phyloP scores from a whole-genome alignment of 2,888 invertebrate genomes.

The Phengaris arion region DNA sequence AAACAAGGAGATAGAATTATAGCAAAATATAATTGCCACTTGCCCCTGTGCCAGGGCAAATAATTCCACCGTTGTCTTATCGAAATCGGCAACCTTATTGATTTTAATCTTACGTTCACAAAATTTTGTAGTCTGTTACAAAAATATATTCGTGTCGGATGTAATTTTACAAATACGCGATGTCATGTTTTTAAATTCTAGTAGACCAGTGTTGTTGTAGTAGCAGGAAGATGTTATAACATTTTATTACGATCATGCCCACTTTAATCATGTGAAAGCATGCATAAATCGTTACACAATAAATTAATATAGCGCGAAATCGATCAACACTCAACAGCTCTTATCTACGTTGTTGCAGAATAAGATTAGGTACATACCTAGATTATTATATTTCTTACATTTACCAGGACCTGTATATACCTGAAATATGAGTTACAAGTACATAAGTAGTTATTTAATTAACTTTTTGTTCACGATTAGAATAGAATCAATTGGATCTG shows the following conservation, averaged over 20 bases:
- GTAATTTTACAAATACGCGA: not conserved
- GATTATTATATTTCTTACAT: too few species aligned
- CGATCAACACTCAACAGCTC: not conserved
- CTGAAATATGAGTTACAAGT: too few species aligned
- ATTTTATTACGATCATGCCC: constrained; percentile 3
- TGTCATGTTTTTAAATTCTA: not conserved
- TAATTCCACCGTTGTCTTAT: not conserved
- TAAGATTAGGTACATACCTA: too few species aligned
- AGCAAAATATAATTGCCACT: not conserved
- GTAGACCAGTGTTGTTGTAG: not conserved
- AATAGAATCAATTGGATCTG: too few species aligned
- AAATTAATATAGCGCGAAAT: constrained; percentile 16
- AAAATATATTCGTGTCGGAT: not conserved
- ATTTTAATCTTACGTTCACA: not conserved
- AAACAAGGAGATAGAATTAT: not conserved
- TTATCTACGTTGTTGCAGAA: not conserved
- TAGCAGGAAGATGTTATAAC: constrained; percentile 9
- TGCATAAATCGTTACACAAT: constrained; percentile 8
- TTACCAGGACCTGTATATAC: too few species aligned
- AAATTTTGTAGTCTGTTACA: not conserved
- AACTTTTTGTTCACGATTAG: too few species aligned
- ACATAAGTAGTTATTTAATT: too few species aligned
- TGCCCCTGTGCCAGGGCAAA: not conserved
- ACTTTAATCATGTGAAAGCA: constrained; percentile 10
- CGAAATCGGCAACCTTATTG: not conserved